These are phyloP conservation scores for Tipula unca DNA, from an alignment of 2,888 invertebrate genomes.

Conservation along the genomic window DNA sequence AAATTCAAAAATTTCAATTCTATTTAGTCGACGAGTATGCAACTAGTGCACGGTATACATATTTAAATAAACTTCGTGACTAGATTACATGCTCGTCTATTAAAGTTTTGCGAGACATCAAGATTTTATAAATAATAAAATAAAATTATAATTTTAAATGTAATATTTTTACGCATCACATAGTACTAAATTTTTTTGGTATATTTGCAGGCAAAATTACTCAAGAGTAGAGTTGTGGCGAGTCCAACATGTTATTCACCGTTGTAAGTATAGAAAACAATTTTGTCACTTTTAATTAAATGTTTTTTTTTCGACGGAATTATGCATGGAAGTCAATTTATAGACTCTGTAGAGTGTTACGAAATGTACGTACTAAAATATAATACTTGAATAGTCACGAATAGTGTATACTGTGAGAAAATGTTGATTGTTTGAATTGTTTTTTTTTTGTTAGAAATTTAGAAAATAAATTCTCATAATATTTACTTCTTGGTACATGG, in stretches of 20 bases:
- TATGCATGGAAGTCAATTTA: background rate
- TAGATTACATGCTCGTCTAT: slow-evolving; percentile 46
- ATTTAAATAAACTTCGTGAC: slow-evolving; percentile 44
- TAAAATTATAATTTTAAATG: background rate
- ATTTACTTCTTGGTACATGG: background rate
- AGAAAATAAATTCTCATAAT: background rate
- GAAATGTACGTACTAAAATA: background rate
- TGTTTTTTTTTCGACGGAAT: background rate
- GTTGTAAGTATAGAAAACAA: slow-evolving; percentile 32
- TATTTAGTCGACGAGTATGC: slow-evolving; percentile 45
- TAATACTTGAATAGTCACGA: background rate
- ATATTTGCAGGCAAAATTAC: background rate
- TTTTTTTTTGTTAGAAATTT: background rate
- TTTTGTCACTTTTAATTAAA: slow-evolving; percentile 16
- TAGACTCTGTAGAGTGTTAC: background rate
- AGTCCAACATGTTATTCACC: slow-evolving; percentile 40
- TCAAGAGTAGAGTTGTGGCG: background rate
- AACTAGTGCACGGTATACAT: slow-evolving; percentile 46
- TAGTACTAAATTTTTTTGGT: background rate
- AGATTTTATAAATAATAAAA: background rate
- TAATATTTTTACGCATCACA: background rate
- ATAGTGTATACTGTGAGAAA: background rate
- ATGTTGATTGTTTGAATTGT: background rate
- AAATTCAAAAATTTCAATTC: slow-evolving; percentile 31
- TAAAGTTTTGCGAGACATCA: slow-evolving; percentile 33